Conservation (phyloP, 2,113 vertebrate species). For the Spizaetus ornatus region DNA sequence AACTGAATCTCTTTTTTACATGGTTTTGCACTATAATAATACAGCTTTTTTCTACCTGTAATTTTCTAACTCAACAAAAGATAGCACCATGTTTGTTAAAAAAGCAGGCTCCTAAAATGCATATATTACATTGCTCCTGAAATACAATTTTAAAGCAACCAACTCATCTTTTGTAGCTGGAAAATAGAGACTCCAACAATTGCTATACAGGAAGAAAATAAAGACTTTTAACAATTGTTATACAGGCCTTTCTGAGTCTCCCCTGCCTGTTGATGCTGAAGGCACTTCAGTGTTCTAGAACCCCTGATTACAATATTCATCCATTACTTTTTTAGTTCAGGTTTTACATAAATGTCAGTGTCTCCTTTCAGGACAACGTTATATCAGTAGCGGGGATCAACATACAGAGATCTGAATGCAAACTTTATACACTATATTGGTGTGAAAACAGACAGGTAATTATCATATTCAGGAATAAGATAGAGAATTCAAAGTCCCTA, state of each 20-base stretch:
- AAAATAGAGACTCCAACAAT: not conserved
- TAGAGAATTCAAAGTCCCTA: not conserved
- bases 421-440: fast-evolving
- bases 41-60: not conserved
- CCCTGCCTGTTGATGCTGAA: not conserved
- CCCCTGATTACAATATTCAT: not conserved
- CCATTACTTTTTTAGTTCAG: not conserved
- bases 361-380: not conserved
- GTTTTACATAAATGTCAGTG: not conserved
- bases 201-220: not conserved
- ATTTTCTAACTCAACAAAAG: not conserved
- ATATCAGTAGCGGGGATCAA: not conserved
- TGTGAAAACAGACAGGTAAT: not conserved
- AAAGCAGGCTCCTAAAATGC: not conserved
- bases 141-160: not conserved
- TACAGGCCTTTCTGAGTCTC: not conserved
- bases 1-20: not conserved
- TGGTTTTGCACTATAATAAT: not conserved
- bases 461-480: not conserved
- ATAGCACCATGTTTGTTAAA: not conserved
- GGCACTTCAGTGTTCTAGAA: not conserved
- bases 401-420: not conserved
- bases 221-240: not conserved
- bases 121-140: not conserved
- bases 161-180: not conserved